Conservation (phyloP, 92 coral and sea anemone genomes). For the Desmophyllum pertusum region DNA sequence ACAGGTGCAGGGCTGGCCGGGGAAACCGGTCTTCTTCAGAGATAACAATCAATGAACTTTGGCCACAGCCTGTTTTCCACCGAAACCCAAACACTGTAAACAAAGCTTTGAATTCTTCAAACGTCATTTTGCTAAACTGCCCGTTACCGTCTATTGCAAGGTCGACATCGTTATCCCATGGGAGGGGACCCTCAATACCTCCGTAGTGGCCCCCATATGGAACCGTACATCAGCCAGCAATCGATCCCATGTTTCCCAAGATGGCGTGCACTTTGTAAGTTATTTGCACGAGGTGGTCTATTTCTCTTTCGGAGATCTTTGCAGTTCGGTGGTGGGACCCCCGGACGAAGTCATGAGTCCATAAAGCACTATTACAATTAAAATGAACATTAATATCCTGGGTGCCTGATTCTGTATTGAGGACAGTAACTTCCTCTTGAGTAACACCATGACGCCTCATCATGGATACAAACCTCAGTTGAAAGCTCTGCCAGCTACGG, state of each 20-base stretch:
- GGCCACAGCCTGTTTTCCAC: not conserved
- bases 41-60: not conserved
- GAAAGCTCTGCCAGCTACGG: not conserved
- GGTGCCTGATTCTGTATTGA: not conserved
- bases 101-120: slow-evolving; percentile 26
- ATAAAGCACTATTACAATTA: no score
- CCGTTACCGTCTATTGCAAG: slow-evolving; percentile 26
- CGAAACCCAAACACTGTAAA: slow-evolving; percentile 1
- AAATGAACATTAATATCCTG: not conserved
- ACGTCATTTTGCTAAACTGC: not conserved
- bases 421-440: not conserved
- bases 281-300: slow-evolving; percentile 6
- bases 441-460: not conserved
- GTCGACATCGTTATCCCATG: slow-evolving; percentile 42
- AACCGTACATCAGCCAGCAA: slow-evolving; percentile 40
- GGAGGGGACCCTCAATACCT: slow-evolving; percentile 37
- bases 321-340: slow-evolving; percentile 8
- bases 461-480: not conserved
- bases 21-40: not conserved
- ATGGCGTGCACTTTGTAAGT: slow-evolving; percentile 20
- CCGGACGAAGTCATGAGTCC: no score
- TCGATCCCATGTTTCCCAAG: slow-evolving; percentile 22
- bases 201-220: slow-evolving; percentile 42
- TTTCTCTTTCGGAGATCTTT: slow-evolving; percentile 17
- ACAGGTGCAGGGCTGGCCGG: slow-evolving; percentile 52